phyloP scores from a whole-genome alignment of 2,797 vertebrate species.

The Sebastes kiyomatsui region DNA sequence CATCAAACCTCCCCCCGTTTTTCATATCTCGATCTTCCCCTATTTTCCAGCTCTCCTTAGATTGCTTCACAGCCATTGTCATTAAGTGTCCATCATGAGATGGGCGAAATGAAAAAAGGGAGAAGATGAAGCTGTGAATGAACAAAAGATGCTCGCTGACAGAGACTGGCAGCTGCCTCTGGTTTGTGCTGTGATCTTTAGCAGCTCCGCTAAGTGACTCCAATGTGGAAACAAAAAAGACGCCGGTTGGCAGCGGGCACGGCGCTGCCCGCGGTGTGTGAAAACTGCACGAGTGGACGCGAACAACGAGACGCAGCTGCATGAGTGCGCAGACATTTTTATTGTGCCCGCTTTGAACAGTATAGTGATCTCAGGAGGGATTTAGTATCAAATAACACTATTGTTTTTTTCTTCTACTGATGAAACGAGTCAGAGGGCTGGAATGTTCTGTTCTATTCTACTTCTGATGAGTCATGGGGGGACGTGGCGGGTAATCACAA shows the following conservation, averaged over 20 bases:
- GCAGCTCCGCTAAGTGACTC: slow-evolving; percentile 21
- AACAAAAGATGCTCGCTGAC: slow-evolving; percentile 41
- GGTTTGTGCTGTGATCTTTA: slow-evolving; percentile 50
- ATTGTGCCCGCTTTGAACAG: background rate
- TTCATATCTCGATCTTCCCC: slow-evolving; percentile 7
- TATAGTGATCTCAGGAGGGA: slow-evolving; percentile 6
- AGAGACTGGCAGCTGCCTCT: slow-evolving; percentile 45
- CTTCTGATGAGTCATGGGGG: slow-evolving; percentile 65
- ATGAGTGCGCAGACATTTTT: background rate
- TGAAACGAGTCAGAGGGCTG: slow-evolving; percentile 46
- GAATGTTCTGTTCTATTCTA: slow-evolving; percentile 64
- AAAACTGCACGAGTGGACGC: slow-evolving; percentile 20
- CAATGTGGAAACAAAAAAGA: slow-evolving; percentile 48
- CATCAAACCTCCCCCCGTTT: background rate
- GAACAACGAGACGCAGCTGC: slow-evolving; percentile 1
- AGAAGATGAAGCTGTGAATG: slow-evolving; percentile 33
- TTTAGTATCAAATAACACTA: slow-evolving; percentile 13
- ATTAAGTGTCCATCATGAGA: slow-evolving; percentile 20
- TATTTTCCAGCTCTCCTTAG: slow-evolving; percentile 5
- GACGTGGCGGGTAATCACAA: slow-evolving; percentile 50
- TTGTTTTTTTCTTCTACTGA: slow-evolving; percentile 9
- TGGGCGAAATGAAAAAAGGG: background rate
- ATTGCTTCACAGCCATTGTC: slow-evolving; percentile 24
- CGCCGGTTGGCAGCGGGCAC: slow-evolving; percentile 15
- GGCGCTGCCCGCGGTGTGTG: background rate